Percentiles rank a stretch among this genome's conserved stretches.
Evolutionary conservation across 2,113 vertebrate species (phyloP).

Genomic region (Neomonachus schauinslandi): DNA sequence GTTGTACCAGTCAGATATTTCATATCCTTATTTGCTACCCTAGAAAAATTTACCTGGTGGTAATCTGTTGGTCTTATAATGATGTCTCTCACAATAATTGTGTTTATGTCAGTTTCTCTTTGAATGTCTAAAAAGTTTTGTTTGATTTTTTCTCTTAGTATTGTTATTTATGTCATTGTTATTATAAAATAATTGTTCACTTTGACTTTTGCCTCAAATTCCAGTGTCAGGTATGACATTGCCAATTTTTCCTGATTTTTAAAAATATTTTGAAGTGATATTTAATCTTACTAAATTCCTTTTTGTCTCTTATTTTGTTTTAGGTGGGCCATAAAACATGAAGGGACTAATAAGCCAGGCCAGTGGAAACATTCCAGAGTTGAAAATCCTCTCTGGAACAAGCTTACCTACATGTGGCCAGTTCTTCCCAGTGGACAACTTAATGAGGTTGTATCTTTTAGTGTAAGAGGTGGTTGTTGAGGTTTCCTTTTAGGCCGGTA

Average conservation of each 20-base stretch:
- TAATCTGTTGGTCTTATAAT: neutral
- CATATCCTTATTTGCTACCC: neutral
- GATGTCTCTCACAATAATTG: neutral
- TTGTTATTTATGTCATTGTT: neutral
- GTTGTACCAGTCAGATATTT: neutral
- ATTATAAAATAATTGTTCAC: neutral
- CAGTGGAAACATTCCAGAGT: slow-evolving; percentile 73
- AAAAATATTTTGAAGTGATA: neutral
- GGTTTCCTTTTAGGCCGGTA: neutral
- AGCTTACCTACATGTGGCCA: slow-evolving; percentile 70
- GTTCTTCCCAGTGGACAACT: slow-evolving; percentile 65
- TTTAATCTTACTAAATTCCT: no score
- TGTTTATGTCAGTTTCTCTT: neutral
- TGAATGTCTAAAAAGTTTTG: neutral
- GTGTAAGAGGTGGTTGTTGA: neutral
- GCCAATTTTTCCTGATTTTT: neutral
- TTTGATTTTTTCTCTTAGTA: neutral
- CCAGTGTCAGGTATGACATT: neutral
- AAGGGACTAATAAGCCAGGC: slow-evolving; percentile 63
- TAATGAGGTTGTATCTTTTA: slow-evolving; percentile 15
- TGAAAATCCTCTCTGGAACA: slow-evolving; percentile 79
- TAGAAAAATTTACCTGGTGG: neutral
- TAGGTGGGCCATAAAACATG: slow-evolving; percentile 76
- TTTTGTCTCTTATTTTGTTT: slow-evolving; percentile 22
- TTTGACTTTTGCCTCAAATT: neutral